Conservation (phyloP, 1,140 invertebrate species). For the Glossosoma conforme region DNA sequence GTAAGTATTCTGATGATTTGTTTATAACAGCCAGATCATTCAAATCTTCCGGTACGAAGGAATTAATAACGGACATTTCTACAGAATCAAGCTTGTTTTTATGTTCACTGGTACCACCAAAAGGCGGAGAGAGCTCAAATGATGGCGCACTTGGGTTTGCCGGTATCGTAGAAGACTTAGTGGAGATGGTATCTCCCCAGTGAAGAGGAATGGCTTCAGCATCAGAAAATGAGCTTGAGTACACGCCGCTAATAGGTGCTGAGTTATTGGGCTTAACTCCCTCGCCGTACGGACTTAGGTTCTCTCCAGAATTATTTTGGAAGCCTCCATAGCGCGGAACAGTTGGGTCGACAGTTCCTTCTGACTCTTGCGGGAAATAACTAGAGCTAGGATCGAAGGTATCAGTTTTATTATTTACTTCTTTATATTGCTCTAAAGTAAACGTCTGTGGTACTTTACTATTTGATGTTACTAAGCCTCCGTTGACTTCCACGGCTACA, state of each 20-base stretch:
- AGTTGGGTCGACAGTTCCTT: constrained; percentile 33
- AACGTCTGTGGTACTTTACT: constrained; percentile 25
- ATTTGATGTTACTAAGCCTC: constrained; percentile 36
- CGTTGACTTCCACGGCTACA: constrained; percentile 44
- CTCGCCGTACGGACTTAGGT: constrained; percentile 37
- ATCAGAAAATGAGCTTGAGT: constrained; percentile 17
- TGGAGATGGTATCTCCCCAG: constrained; percentile 29
- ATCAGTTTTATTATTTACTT: constrained; percentile 9
- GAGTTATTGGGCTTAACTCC: constrained; percentile 34
- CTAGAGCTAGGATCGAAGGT: constrained; percentile 34
- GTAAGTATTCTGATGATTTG: constrained; percentile 36
- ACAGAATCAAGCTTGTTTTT: constrained; percentile 24
- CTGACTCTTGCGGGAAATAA: constrained; percentile 41
- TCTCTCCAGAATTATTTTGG: constrained; percentile 47
- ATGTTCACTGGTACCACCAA: constrained; percentile 2
- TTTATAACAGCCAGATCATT: constrained; percentile 33
- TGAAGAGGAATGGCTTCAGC: constrained; percentile 26
- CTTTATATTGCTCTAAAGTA: constrained; percentile 7
- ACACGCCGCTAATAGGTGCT: constrained; percentile 35
- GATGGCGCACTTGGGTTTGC: constrained; percentile 21
- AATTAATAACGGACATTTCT: constrained; percentile 28
- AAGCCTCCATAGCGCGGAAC: constrained; percentile 47
- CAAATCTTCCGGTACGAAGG: constrained; percentile 28
- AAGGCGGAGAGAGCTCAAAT: constrained; percentile 22
- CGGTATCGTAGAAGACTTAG: constrained; percentile 11